A percentile compares a stretch with the other conserved stretches of the same genome.
These are phyloP conservation scores for Ridgeia piscesae DNA, from an alignment of 1,140 invertebrate genomes.

Conservation along the genomic window DNA sequence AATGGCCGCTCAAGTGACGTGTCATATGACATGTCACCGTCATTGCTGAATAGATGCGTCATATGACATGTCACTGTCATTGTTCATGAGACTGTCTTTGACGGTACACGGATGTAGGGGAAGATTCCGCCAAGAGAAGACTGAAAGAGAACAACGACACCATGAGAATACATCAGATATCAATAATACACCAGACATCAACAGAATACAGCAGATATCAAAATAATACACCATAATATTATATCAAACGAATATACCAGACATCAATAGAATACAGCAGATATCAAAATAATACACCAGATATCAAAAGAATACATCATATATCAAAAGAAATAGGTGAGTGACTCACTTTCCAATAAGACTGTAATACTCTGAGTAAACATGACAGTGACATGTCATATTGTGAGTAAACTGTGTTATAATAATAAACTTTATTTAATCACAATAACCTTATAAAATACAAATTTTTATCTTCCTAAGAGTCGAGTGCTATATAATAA, in stretches of 20 bases:
- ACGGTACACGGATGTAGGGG: neutral
- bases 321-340: neutral
- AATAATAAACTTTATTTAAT: too few species aligned
- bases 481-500: too few species aligned
- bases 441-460: too few species aligned
- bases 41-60: neutral
- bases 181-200: too few species aligned
- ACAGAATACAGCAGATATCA: neutral
- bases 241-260: too few species aligned
- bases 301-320: neutral
- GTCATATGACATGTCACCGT: neutral
- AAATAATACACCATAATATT: too few species aligned
- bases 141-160: neutral
- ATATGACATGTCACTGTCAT: neutral
- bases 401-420: neutral
- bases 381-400: neutral
- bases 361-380: neutral
- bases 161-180: neutral
- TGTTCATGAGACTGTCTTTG: neutral
- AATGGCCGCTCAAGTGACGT: neutral
- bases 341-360: neutral
- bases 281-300: too few species aligned
- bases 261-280: neutral
- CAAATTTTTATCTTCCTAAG: too few species aligned
- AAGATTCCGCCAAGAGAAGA: neutral